Evolutionary conservation across 1,140 invertebrate species (phyloP).

Genomic region (Idris sp.): DNA sequence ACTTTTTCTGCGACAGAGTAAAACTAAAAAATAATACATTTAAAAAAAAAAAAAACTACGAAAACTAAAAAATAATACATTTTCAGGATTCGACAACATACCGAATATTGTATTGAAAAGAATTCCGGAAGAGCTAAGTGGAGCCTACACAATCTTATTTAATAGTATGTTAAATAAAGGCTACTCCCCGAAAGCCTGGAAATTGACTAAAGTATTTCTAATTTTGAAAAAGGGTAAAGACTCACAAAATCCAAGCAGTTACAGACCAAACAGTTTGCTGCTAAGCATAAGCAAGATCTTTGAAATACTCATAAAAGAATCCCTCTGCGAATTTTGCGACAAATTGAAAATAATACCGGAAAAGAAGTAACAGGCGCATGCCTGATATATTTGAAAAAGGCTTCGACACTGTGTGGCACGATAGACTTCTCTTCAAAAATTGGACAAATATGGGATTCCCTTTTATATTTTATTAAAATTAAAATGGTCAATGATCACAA

Average conservation of each 20-base stretch:
- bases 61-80: slow-evolving; percentile 35
- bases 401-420: not conserved
- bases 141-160: slow-evolving; percentile 4
- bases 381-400: not conserved
- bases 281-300: not conserved
- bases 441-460: too few species aligned
- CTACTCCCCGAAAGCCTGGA: not conserved
- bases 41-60: too few species aligned
- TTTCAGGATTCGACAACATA: slow-evolving; percentile 11
- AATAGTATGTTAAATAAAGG: slow-evolving; percentile 33
- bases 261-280: slow-evolving; percentile 7
- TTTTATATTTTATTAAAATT: too few species aligned
- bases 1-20: too few species aligned
- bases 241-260: not conserved
- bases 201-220: slow-evolving; percentile 3
- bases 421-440: not conserved
- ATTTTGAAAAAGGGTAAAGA: slow-evolving; percentile 53
- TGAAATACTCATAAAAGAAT: not conserved
- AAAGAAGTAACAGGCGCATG: not conserved
- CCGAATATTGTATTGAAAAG: slow-evolving; percentile 25
- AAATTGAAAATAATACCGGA: not conserved
- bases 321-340: not conserved
- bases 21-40: too few species aligned
- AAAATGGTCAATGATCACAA: too few species aligned
- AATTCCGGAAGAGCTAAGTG: slow-evolving; percentile 1